A percentile compares a stretch with the other conserved stretches of the same genome.
Conservation (phyloP, 2,113 vertebrate genomes). For the Riparia riparia region DNA sequence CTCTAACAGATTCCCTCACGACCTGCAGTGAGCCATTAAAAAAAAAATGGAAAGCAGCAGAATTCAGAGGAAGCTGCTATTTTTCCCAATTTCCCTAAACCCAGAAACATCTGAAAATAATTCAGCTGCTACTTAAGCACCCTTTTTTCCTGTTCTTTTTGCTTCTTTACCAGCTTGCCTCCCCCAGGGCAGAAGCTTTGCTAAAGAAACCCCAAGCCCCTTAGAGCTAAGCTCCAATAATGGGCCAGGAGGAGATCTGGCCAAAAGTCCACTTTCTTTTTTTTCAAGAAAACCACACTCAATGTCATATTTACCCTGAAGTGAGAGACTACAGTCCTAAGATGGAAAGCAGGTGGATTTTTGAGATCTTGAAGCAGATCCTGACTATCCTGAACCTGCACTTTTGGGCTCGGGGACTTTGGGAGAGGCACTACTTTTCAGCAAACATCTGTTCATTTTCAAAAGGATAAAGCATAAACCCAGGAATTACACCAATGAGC, state of each 20-base stretch:
- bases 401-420: background rate
- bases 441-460: background rate
- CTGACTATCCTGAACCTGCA: background rate
- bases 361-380: background rate
- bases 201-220: background rate
- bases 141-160: background rate
- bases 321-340: background rate
- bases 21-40: background rate
- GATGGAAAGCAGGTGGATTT: background rate
- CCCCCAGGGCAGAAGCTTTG: background rate
- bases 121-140: background rate
- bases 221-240: background rate
- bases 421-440: background rate
- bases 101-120: background rate
- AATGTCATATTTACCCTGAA: background rate
- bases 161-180: background rate
- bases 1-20: background rate
- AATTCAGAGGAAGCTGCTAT: background rate
- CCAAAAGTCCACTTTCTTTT: background rate
- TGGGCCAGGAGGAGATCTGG: background rate
- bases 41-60: background rate
- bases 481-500: background rate
- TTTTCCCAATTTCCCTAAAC: background rate
- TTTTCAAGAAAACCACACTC: background rate
- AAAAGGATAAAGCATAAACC: background rate